phyloP scores from a whole-genome alignment of 2,113 vertebrate genomes.

The Epinephelus lanceolatus region DNA sequence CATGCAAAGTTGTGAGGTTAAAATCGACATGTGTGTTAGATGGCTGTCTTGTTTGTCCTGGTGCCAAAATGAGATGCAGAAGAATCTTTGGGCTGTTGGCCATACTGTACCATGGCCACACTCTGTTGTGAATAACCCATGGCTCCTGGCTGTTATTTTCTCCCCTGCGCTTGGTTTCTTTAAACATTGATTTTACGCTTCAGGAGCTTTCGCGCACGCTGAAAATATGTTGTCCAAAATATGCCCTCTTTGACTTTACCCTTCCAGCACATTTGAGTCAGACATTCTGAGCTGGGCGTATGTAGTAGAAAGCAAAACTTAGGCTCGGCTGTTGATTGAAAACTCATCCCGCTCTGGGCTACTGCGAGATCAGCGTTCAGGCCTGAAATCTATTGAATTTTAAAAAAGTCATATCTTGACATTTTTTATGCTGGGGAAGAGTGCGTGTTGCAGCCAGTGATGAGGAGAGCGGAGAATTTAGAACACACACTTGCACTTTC shows the following conservation, averaged over 20 bases:
- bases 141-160: conserved; percentile 42
- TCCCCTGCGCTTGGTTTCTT: conserved; percentile 27
- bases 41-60: not conserved
- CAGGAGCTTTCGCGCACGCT: conserved; percentile 12
- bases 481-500: conserved; percentile 15
- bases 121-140: conserved; percentile 39
- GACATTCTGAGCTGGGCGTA: conserved; percentile 2
- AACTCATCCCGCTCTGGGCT: conserved; percentile 22
- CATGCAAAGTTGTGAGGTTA: not conserved
- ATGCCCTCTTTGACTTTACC: conserved; percentile 26
- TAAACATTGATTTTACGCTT: conserved; percentile 60
- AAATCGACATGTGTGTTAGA: not conserved
- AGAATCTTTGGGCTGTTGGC: not conserved
- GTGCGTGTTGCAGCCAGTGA: conserved; percentile 14
- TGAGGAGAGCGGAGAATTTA: conserved; percentile 24
- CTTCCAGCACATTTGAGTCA: conserved; percentile 26
- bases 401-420: conserved; percentile 14
- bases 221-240: conserved; percentile 45
- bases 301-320: conserved; percentile 37
- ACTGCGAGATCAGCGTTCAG: not conserved
- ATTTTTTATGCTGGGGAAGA: not conserved
- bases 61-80: not conserved
- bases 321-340: conserved; percentile 13
- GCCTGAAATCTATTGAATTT: not conserved
- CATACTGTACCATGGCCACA: not conserved